These are phyloP conservation scores for Micrasema longulum DNA, from an alignment of 1,140 invertebrate species.

Conservation along the genomic window DNA sequence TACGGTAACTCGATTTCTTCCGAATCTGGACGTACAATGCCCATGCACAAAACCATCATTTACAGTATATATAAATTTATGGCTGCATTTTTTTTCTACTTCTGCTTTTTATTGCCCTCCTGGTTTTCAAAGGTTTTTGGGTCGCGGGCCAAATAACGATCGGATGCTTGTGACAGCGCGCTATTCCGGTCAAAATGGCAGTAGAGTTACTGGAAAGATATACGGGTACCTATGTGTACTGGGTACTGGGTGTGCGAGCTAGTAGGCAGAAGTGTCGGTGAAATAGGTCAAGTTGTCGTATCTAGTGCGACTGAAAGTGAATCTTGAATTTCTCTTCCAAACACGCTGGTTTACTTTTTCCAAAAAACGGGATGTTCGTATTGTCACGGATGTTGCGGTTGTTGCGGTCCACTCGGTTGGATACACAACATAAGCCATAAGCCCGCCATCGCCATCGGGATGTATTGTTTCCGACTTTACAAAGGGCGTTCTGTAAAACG, in stretches of 20 bases:
- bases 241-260: not conserved
- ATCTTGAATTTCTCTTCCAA: not conserved
- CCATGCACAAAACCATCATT: too few species aligned
- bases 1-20: too few species aligned
- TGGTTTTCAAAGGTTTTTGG: conserved; percentile 30
- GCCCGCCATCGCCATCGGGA: too few species aligned
- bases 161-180: conserved; percentile 37
- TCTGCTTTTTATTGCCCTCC: conserved; percentile 18
- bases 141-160: conserved; percentile 48
- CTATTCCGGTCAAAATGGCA: conserved; percentile 18
- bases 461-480: too few species aligned
- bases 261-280: conserved; percentile 1
- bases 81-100: too few species aligned
- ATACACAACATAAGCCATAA: too few species aligned
- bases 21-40: too few species aligned
- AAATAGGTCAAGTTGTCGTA: conserved; percentile 44
- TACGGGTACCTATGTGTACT: too few species aligned
- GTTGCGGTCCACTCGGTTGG: too few species aligned
- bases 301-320: conserved; percentile 26
- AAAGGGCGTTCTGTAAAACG: too few species aligned
- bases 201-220: not conserved
- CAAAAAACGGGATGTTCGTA: not conserved
- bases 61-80: too few species aligned
- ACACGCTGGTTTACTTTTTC: conserved; percentile 9
- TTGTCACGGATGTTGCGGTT: too few species aligned